A percentile compares a stretch with the other conserved stretches of the same genome.
phyloP scores from a whole-genome alignment of 2,888 invertebrate genomes.

The Hylaea fasciaria region DNA sequence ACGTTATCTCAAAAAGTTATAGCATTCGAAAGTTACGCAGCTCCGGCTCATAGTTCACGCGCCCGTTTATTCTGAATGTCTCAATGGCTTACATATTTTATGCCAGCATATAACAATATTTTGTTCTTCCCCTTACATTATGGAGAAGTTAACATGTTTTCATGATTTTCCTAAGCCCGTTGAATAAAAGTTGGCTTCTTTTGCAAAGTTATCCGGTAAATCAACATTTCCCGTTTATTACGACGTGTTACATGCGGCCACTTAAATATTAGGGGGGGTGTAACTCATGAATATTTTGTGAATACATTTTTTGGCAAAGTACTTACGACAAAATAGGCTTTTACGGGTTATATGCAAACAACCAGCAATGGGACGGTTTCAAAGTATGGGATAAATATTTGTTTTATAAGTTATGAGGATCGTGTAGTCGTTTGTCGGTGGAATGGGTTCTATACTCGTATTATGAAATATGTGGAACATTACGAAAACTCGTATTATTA shows the following conservation, averaged over 20 bases:
- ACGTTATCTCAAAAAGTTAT: not conserved
- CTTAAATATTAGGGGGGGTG: constrained; percentile 41
- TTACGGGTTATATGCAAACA: constrained; percentile 23
- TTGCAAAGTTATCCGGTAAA: constrained; percentile 50
- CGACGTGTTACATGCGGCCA: constrained; percentile 39
- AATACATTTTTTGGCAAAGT: constrained; percentile 31
- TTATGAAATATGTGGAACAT: too few relatives aligned
- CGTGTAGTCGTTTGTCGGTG: not conserved
- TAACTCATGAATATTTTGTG: constrained; percentile 42
- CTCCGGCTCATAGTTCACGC: not conserved
- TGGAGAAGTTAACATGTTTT: constrained; percentile 45
- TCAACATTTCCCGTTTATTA: constrained; percentile 46
- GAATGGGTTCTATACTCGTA: too few relatives aligned
- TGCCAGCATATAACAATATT: constrained; percentile 23
- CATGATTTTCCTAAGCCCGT: constrained; percentile 46
- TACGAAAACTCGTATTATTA: too few relatives aligned
- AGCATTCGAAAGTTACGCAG: constrained; percentile 9
- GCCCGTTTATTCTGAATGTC: not conserved
- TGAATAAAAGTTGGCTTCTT: constrained; percentile 46
- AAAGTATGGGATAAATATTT: constrained; percentile 15
- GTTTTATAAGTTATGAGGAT: not conserved
- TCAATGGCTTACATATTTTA: constrained; percentile 8
- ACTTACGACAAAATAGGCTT: constrained; percentile 24
- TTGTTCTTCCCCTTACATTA: constrained; percentile 20
- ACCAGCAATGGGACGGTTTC: not conserved